phyloP scores from a whole-genome alignment of 2,888 invertebrate genomes.

The Ashinkailepas kermadecensis region DNA sequence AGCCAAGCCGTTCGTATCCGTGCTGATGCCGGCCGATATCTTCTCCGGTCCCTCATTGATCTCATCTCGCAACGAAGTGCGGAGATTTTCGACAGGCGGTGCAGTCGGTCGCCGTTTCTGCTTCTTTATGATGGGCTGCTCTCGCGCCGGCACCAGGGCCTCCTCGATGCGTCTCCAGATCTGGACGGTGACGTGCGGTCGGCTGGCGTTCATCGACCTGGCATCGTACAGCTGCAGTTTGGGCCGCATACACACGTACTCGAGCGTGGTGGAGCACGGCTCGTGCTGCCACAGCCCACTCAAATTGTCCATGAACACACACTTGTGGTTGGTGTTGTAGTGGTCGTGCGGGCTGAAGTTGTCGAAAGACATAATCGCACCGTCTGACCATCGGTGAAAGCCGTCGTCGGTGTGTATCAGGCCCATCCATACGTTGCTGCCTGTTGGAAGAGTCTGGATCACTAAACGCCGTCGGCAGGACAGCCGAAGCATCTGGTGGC shows the following conservation, averaged over 20 bases:
- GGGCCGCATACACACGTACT: conserved; percentile 6
- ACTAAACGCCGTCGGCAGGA: no score
- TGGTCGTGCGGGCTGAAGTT: not conserved
- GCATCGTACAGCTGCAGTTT: conserved; percentile 3
- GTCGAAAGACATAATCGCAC: not conserved
- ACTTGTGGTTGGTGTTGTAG: conserved; percentile 1
- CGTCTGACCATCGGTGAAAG: conserved; percentile 13
- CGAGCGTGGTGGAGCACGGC: not conserved
- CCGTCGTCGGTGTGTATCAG: conserved; percentile 11
- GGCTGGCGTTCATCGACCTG: not conserved
- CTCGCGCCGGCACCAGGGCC: conserved; percentile 5
- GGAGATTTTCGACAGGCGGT: not conserved
- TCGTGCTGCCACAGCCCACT: not conserved
- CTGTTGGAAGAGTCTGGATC: not conserved
- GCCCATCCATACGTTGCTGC: not conserved
- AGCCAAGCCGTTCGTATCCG: not conserved
- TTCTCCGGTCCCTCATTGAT: not conserved
- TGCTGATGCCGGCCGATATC: not conserved
- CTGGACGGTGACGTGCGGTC: not conserved
- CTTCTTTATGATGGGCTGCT: not conserved
- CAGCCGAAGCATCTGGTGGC: no score
- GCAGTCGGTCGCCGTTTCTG: no score
- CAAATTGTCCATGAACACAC: not conserved
- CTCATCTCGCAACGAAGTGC: not conserved
- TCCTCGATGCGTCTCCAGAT: conserved; percentile 5